Evolutionary conservation across 1,140 invertebrate genomes (phyloP).

Genomic region (Drosophila orena): DNA sequence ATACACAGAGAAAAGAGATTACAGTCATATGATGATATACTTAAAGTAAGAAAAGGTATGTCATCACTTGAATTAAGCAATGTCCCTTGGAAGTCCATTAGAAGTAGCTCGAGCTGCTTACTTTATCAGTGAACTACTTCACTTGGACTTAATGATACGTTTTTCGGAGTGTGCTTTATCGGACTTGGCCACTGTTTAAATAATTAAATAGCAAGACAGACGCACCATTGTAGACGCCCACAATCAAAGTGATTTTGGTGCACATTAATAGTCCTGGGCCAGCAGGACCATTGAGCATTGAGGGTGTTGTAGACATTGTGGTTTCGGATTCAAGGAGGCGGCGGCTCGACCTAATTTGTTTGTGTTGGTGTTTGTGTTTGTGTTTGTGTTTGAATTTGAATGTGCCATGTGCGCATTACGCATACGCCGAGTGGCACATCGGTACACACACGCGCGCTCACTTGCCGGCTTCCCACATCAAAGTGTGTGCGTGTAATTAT

Average conservation of each 20-base stretch:
- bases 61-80: too few relatives aligned
- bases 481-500: conserved; percentile 65
- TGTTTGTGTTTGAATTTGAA: conserved; percentile 58
- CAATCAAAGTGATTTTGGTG: conserved; percentile 66
- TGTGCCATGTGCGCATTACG: conserved; percentile 33
- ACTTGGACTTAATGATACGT: not conserved
- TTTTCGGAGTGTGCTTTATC: conserved; percentile 6
- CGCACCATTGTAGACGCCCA: conserved; percentile 21
- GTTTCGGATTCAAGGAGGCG: conserved; percentile 13
- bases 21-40: too few relatives aligned
- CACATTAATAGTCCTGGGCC: conserved; percentile 57
- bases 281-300: conserved; percentile 5
- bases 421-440: conserved; percentile 22
- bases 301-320: conserved; percentile 20
- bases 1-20: not conserved
- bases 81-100: too few relatives aligned
- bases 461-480: conserved; percentile 41
- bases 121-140: not conserved
- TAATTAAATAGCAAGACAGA: conserved; percentile 59
- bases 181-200: conserved; percentile 54
- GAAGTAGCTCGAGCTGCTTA: not conserved
- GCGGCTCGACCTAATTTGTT: conserved; percentile 46
- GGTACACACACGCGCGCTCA: not conserved
- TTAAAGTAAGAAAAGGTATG: too few relatives aligned
- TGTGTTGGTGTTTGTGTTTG: conserved; percentile 54